A percentile compares a stretch with the other conserved stretches of the same genome.
These are phyloP conservation scores for Dynastes tityus DNA, from an alignment of 2,888 invertebrate species.

Conservation along the genomic window DNA sequence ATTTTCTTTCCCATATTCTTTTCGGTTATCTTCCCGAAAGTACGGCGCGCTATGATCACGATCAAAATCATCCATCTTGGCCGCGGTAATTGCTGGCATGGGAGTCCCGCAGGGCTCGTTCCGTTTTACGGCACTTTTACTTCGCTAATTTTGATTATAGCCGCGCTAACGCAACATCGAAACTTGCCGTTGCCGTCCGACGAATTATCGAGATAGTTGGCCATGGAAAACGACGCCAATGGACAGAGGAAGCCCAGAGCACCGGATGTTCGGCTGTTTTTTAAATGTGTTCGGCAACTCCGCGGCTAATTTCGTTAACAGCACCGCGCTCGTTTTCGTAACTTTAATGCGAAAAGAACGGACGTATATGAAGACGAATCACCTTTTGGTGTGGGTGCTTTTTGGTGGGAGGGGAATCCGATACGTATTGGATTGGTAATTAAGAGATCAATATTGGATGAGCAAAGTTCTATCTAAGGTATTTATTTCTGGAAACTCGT, in stretches of 20 bases:
- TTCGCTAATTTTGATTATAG: slow-evolving; percentile 44
- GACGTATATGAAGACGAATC: slow-evolving; percentile 38
- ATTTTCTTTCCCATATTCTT: slow-evolving; percentile 1
- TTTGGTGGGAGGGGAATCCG: neutral
- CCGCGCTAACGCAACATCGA: slow-evolving; percentile 35
- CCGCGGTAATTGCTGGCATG: slow-evolving; percentile 22
- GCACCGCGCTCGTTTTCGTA: slow-evolving; percentile 16
- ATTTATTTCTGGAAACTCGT: neutral
- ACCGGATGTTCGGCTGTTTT: slow-evolving; percentile 6
- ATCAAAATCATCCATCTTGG: slow-evolving; percentile 33
- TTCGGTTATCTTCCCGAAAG: neutral
- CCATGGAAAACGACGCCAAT: slow-evolving; percentile 5
- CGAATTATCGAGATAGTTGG: slow-evolving; percentile 18
- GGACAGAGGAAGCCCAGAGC: neutral
- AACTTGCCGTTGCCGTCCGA: slow-evolving; percentile 14
- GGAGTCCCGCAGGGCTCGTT: slow-evolving; percentile 37
- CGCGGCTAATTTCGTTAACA: slow-evolving; percentile 41
- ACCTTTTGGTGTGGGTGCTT: slow-evolving; percentile 8
- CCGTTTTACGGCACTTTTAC: slow-evolving; percentile 47
- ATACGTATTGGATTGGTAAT: slow-evolving; percentile 21
- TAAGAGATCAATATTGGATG: slow-evolving; percentile 20
- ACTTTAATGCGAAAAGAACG: slow-evolving; percentile 37
- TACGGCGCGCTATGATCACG: neutral
- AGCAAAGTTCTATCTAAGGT: neutral
- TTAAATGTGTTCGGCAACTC: slow-evolving; percentile 42